Evolutionary conservation across 2,888 invertebrate genomes (phyloP).

Genomic region (Drosophila hamatofila): DNA sequence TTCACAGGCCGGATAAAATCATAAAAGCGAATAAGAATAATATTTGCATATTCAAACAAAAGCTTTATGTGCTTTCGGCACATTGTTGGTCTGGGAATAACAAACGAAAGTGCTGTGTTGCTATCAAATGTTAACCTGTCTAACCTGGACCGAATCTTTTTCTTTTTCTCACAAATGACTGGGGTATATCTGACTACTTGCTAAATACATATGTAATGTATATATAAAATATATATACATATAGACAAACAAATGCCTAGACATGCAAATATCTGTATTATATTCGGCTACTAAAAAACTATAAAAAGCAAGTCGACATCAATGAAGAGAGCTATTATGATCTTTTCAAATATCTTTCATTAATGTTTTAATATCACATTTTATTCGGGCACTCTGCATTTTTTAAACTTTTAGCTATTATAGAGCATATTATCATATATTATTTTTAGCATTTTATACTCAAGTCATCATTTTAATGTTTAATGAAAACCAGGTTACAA

Average conservation of each 20-base stretch:
- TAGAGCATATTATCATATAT: no score
- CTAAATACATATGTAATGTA: background rate
- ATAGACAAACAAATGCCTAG: background rate
- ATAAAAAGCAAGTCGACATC: background rate
- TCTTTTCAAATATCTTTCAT: background rate
- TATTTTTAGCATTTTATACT: no score
- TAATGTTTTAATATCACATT: background rate
- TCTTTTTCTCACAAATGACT: background rate
- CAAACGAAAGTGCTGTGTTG: slow-evolving; percentile 74
- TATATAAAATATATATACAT: no score
- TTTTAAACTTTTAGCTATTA: background rate
- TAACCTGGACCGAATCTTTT: slow-evolving; percentile 49
- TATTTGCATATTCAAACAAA: slow-evolving; percentile 71
- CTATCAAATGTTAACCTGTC: slow-evolving; percentile 62
- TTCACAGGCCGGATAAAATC: slow-evolving; percentile 38
- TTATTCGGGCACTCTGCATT: background rate
- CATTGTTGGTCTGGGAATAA: slow-evolving; percentile 53
- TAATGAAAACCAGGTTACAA: background rate
- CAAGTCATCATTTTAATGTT: background rate
- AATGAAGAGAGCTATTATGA: background rate
- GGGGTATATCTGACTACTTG: slow-evolving; percentile 17
- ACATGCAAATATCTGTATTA: background rate
- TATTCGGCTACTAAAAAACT: background rate
- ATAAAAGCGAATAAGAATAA: slow-evolving; percentile 49
- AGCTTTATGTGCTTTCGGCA: slow-evolving; percentile 64